Evolutionary conservation across 2,888 invertebrate genomes (phyloP).

Genomic region (Synergus laeviventris): DNA sequence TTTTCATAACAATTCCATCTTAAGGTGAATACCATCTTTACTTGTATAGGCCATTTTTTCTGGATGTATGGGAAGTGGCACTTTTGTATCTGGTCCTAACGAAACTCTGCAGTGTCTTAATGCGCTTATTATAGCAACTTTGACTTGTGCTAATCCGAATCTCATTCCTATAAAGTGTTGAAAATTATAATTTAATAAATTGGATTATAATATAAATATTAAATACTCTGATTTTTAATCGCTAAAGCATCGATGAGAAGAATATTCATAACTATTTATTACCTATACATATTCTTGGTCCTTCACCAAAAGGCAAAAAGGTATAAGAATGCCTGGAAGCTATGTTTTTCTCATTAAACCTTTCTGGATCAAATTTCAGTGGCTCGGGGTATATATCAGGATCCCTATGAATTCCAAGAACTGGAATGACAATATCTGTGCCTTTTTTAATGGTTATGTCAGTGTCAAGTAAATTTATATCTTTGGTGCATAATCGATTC

Average conservation of each 20-base stretch:
- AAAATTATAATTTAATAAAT: neutral
- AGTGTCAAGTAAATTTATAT: slow-evolving; percentile 55
- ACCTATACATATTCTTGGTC: slow-evolving; percentile 68
- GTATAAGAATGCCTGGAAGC: slow-evolving; percentile 59
- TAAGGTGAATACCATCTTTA: slow-evolving; percentile 28
- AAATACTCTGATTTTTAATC: neutral
- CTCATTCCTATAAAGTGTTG: slow-evolving; percentile 56
- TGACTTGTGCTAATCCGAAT: slow-evolving; percentile 63
- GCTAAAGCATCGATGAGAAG: neutral
- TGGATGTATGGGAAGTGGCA: slow-evolving; percentile 45
- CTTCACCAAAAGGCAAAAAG: slow-evolving; percentile 67
- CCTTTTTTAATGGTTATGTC: slow-evolving; percentile 59
- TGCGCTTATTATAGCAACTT: slow-evolving; percentile 59
- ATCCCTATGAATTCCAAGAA: slow-evolving; percentile 76
- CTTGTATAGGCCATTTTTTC: slow-evolving; percentile 42
- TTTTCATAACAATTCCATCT: slow-evolving; percentile 16
- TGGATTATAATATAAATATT: neutral
- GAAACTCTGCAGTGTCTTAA: slow-evolving; percentile 55
- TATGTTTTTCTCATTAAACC: slow-evolving; percentile 73
- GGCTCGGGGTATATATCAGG: slow-evolving; percentile 76
- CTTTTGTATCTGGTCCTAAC: slow-evolving; percentile 52
- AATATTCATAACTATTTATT: slow-evolving; percentile 21
- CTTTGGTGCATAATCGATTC: slow-evolving; percentile 69
- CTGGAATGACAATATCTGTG: slow-evolving; percentile 68
- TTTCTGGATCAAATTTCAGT: slow-evolving; percentile 77